A percentile compares a stretch with the other conserved stretches of the same genome.
Conservation (phyloP, 1,140 invertebrate species). For the Drosophila equinoxialis region DNA sequence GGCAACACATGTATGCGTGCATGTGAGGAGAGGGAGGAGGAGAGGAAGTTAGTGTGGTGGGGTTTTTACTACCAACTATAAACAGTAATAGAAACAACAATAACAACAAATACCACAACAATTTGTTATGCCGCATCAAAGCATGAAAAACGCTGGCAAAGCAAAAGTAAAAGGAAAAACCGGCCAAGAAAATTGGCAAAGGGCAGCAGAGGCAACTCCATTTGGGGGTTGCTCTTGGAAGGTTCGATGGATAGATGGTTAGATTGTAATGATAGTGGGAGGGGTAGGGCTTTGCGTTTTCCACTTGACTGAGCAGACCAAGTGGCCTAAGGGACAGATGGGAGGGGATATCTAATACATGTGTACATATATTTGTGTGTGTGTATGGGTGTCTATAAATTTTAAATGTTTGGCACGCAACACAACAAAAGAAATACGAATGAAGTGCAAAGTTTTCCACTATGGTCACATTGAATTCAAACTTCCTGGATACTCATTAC, state of each 20-base stretch:
- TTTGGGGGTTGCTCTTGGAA: conserved; percentile 2
- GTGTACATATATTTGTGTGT: conserved; percentile 12
- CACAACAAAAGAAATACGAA: conserved; percentile 32
- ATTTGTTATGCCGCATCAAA: conserved; percentile 64
- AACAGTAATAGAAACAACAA: conserved; percentile 14
- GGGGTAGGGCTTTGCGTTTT: conserved; percentile 32
- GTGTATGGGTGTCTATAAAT: conserved; percentile 50
- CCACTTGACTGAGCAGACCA: conserved; percentile 54
- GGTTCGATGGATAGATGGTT: not conserved
- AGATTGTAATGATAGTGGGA: not conserved
- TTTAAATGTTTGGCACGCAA: conserved; percentile 57
- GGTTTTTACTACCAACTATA: conserved; percentile 11
- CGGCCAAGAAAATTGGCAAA: conserved; percentile 30
- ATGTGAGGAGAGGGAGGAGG: not conserved
- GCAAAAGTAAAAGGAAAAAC: conserved; percentile 46
- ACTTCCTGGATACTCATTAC: conserved; percentile 35
- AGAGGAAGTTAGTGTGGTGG: conserved; percentile 21
- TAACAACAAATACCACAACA: conserved; percentile 59
- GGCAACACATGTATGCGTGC: conserved; percentile 26
- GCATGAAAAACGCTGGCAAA: conserved; percentile 55
- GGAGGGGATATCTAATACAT: not conserved
- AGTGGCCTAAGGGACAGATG: conserved; percentile 30
- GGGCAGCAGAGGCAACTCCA: conserved; percentile 40
- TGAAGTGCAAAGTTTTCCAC: conserved; percentile 35
- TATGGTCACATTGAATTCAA: conserved; percentile 19